A percentile compares a stretch with the other conserved stretches of the same genome.
These are phyloP conservation scores for Alexandromys fortis DNA, from an alignment of 2,113 vertebrate genomes.

Conservation along the genomic window DNA sequence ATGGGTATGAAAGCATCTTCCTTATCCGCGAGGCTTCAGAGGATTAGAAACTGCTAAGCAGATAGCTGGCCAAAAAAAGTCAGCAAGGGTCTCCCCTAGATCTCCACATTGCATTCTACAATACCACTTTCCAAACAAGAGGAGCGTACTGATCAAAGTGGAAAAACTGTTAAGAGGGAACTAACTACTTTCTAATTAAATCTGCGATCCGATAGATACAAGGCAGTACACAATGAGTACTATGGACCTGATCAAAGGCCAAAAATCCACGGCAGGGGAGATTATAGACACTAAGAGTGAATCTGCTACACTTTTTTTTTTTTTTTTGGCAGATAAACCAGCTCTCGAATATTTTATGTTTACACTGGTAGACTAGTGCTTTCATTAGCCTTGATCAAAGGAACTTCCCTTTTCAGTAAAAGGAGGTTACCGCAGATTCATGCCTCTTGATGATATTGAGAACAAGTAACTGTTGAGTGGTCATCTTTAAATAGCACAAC, in stretches of 20 bases:
- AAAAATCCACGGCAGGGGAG: background rate
- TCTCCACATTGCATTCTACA: background rate
- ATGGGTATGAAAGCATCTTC: background rate
- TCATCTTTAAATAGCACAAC: background rate
- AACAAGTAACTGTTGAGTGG: background rate
- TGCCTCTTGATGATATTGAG: background rate
- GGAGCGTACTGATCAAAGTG: rapidly evolving
- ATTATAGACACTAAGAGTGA: background rate
- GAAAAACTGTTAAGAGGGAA: background rate
- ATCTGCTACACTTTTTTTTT: background rate
- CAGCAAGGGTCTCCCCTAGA: background rate
- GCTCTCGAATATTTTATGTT: background rate
- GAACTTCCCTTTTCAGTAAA: background rate
- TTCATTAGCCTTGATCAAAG: background rate
- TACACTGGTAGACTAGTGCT: background rate
- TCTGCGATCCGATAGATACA: background rate
- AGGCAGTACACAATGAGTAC: background rate
- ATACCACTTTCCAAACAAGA: background rate
- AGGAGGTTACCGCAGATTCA: background rate
- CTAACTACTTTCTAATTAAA: background rate
- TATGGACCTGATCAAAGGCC: background rate
- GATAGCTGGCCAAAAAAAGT: background rate
- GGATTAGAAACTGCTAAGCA: background rate
- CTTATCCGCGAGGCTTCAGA: background rate
- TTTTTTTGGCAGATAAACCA: background rate